These are phyloP conservation scores for Bembecia ichneumoniformis DNA, from an alignment of 2,888 invertebrate species.

Conservation along the genomic window DNA sequence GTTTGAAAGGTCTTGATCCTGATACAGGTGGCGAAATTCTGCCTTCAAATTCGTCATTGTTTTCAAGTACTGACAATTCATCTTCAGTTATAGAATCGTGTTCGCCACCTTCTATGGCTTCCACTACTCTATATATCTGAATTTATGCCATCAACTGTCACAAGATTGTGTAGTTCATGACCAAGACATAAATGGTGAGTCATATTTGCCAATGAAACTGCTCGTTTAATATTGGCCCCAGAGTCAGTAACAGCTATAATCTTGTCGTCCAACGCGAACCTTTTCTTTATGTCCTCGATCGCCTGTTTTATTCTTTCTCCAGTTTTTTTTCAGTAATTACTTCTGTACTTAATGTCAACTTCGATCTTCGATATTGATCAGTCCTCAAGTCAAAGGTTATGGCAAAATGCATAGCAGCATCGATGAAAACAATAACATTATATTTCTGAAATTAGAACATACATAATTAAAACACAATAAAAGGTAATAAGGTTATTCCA, in stretches of 20 bases:
- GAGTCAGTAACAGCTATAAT: constrained; percentile 2
- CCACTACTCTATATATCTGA: not conserved
- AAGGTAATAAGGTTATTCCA: no score
- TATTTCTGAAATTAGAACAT: no score
- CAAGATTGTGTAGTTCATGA: constrained; percentile 2
- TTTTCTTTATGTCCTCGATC: not conserved
- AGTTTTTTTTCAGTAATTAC: not conserved
- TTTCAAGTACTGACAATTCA: not conserved
- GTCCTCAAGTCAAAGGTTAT: no score
- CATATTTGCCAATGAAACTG: not conserved
- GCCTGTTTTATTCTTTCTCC: constrained; percentile 1
- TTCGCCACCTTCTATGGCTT: constrained; percentile 1
- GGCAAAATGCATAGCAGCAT: no score
- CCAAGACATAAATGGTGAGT: constrained; percentile 1
- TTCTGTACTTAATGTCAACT: not conserved
- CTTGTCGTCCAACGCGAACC: not conserved
- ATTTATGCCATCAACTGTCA: constrained; percentile 2
- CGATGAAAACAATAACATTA: no score
- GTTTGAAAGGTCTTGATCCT: not conserved
- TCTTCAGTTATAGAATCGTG: not conserved
- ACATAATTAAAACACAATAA: no score
- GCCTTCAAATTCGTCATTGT: not conserved
- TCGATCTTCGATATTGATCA: no score
- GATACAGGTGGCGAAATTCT: not conserved
- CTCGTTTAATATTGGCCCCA: constrained; percentile 1